These are phyloP conservation scores for Anthrax anthrax DNA, from an alignment of 2,888 invertebrate species.

Conservation along the genomic window DNA sequence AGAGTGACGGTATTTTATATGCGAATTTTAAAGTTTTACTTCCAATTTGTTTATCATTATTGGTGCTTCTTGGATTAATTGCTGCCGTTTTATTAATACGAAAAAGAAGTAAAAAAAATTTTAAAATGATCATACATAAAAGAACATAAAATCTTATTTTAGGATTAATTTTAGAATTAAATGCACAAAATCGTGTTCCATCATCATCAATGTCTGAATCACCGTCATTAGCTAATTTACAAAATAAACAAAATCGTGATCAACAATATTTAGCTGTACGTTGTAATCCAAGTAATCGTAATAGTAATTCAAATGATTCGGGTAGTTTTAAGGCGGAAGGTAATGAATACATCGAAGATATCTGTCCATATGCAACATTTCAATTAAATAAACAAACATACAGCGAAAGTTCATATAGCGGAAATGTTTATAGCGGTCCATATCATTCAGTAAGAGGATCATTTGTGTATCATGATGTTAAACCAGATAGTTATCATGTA, in stretches of 20 bases:
- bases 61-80: slow-evolving; percentile 49
- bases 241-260: slow-evolving; percentile 67
- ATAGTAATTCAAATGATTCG: slow-evolving; percentile 36
- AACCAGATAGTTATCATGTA: slow-evolving; percentile 40
- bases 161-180: slow-evolving; percentile 29
- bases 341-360: slow-evolving; percentile 78
- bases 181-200: slow-evolving; percentile 33
- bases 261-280: slow-evolving; percentile 60
- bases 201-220: slow-evolving; percentile 51
- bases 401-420: slow-evolving; percentile 82
- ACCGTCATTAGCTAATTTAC: slow-evolving; percentile 61
- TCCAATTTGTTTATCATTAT: slow-evolving; percentile 51
- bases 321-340: slow-evolving; percentile 41
- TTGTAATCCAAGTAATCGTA: slow-evolving; percentile 39
- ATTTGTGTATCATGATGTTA: slow-evolving; percentile 81
- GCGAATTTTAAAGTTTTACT: slow-evolving; percentile 47
- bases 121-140: neutral
- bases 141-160: neutral
- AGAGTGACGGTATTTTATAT: slow-evolving; percentile 47
- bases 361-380: slow-evolving; percentile 86
- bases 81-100: slow-evolving; percentile 56
- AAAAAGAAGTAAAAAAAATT: slow-evolving; percentile 42
- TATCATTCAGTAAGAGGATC: slow-evolving; percentile 75
- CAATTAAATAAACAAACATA: slow-evolving; percentile 75
- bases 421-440: slow-evolving; percentile 74